Base-by-base conservation (phyloP, 1,140 invertebrate genomes). In the Cydia pomonella region DNA sequence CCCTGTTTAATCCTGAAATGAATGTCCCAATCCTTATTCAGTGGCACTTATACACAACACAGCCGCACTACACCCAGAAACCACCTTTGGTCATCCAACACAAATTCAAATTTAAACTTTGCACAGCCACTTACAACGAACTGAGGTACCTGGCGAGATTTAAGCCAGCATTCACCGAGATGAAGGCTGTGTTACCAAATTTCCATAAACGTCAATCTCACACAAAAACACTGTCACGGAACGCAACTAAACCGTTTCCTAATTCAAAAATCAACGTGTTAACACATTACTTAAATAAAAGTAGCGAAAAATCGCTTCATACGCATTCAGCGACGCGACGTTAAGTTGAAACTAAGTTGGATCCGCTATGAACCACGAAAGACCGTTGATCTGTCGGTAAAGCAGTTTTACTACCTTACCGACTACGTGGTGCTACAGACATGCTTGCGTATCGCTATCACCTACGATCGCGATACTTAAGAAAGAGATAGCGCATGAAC, bases 291-390 rank as follows among this genome's bases (percentile, higher is more conserved):
- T 50, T 59, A 23, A 59, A 47, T 16, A 47, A 88, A 83, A 87
- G 87, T 86, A 77, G 82, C 84, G 82, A 87, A 89, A 78, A 86
- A 82, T 76, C 71, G 78, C 81, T 66, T 76, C 77, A 79, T 84
- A 83, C 79, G 83, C 79, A 84, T 88, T 81, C 82, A 79, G 79
- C 77, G 83, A 73, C 78, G 78, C 86, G 84, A 82, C 80, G 91
- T 85, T 91, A 91, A 89, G 83, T 90, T 88, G 81, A 88, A 92
- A 92, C 91, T 92, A 92, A 92, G 89, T 86, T 87, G 83, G 82
- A 81, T 82, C 82, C 84, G 87, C 87, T 89, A 83, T 77, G 82
- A 82, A 83, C 83, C 41, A 74, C 21, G 79, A 89, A 90, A 89
- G 87, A 92, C 91, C 91, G 91, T 92, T 92, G 90, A 81, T 77